Base-by-base conservation (phyloP, 2,113 vertebrate species). In the Pomatorhinus ruficollis region DNA sequence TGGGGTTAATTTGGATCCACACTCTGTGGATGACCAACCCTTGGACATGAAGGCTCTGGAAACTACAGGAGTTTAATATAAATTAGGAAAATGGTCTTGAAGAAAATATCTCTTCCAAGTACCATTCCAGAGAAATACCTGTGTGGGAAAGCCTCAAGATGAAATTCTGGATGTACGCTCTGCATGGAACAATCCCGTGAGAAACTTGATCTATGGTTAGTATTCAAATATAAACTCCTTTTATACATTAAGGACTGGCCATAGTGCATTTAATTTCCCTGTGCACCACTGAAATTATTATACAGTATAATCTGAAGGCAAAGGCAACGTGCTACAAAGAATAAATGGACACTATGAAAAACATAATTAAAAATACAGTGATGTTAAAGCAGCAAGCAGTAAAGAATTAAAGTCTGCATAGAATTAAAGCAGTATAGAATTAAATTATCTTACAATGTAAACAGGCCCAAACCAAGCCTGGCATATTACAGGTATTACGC, bases 191-290 rank as follows among this genome's bases (percentile, higher is more conserved):
- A 95, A 91, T 82, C 96, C 95, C 96, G n/a, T 12, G 74, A 96
- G 93, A 77, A 92, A 77, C 24, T n/a, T 95, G 59, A 97, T 95
- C 93, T 95, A 79, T 79, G 76, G 53, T 95, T 88, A 96, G 35
- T 65, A 97, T 89, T 97, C 70, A 75, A 95, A 96, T 91, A 92
- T 89, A 94, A 98, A 95, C 91, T 96, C 90, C 77, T 93, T 94
- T 66, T 71, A 72, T 85, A 89, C 54, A 71, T 89, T 40, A 70
- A 90, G 72, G 61, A 81, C 92, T 66, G 76, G 49, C 89, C 79
- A 52, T 10, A 92, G 72, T 44, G 37, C 80, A 91, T 91, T 96
- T 92, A 44, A 96, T 95, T 96, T 96, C 77, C 88, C 64, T 83
- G 66, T 80, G 74, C 35, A 94, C 59, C n/a, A 33, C 45, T 92